Evolutionary conservation across 2,797 vertebrate species (phyloP).

Genomic region (Rhinatrema bivittatum): DNA sequence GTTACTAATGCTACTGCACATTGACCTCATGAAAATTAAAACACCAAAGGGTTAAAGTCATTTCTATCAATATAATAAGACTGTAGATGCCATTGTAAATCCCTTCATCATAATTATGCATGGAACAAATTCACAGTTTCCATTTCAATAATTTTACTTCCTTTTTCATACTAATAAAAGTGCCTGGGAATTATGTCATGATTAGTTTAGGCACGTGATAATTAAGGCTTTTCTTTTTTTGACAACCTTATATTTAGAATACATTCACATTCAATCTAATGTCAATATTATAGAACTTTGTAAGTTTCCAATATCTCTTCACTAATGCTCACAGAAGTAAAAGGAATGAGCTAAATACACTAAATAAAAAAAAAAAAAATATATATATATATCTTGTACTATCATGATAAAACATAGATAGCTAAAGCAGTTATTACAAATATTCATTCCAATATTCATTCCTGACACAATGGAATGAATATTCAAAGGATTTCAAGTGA

Average conservation of each 20-base stretch:
- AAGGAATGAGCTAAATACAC: too few species aligned
- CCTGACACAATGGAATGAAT: too few species aligned
- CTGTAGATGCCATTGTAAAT: neutral
- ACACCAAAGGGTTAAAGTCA: too few species aligned
- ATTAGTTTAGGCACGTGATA: accelerated
- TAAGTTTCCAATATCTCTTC: neutral
- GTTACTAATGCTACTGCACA: too few species aligned
- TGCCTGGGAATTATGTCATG: neutral
- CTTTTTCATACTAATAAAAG: neutral
- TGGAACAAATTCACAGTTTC: neutral
- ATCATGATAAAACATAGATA: neutral
- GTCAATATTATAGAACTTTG: neutral
- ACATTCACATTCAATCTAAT: neutral
- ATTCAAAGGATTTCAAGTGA: too few species aligned
- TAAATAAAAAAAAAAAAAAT: too few species aligned
- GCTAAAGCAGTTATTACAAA: too few species aligned
- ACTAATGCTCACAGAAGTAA: neutral
- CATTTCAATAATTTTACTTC: neutral
- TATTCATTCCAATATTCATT: too few species aligned
- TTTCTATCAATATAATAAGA: too few species aligned
- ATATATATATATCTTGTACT: neutral
- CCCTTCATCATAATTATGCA: neutral
- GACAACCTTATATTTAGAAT: too few species aligned
- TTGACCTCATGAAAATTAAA: too few species aligned
- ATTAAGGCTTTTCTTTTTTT: too few species aligned